phyloP scores from a whole-genome alignment of 2,113 vertebrate genomes.

The Athene noctua region DNA sequence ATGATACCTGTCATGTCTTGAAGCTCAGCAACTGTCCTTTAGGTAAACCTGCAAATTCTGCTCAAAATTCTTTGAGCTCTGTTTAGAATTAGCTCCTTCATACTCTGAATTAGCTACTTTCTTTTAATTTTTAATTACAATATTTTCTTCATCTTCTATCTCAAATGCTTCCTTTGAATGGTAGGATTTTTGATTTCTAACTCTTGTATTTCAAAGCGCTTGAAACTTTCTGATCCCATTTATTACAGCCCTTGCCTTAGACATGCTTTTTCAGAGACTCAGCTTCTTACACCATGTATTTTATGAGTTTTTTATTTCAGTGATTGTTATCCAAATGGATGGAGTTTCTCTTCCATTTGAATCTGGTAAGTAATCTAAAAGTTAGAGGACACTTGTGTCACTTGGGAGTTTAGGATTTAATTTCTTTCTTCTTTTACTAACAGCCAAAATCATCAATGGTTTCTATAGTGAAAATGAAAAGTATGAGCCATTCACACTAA shows the following conservation, averaged over 20 bases:
- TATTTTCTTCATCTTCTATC: background rate
- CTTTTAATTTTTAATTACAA: background rate
- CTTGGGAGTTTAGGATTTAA: background rate
- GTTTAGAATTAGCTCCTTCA: background rate
- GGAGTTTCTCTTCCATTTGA: background rate
- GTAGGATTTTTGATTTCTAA: background rate
- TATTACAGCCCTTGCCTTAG: background rate
- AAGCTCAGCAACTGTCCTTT: background rate
- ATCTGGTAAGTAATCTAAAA: background rate
- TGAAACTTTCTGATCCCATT: accelerated
- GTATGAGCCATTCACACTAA: background rate
- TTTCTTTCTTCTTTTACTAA: background rate
- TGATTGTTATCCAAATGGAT: background rate
- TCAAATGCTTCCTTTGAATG: background rate
- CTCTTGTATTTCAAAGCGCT: background rate
- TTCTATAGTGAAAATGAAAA: background rate
- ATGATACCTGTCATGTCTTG: accelerated
- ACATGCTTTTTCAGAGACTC: background rate
- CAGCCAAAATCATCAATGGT: background rate
- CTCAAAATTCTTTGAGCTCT: background rate
- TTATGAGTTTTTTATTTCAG: background rate
- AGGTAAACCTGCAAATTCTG: background rate
- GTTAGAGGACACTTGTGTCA: background rate
- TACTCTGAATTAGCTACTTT: background rate
- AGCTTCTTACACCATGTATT: background rate